These are phyloP conservation scores for Laodelphax striatellus DNA, from an alignment of 1,140 invertebrate genomes.

Conservation along the genomic window DNA sequence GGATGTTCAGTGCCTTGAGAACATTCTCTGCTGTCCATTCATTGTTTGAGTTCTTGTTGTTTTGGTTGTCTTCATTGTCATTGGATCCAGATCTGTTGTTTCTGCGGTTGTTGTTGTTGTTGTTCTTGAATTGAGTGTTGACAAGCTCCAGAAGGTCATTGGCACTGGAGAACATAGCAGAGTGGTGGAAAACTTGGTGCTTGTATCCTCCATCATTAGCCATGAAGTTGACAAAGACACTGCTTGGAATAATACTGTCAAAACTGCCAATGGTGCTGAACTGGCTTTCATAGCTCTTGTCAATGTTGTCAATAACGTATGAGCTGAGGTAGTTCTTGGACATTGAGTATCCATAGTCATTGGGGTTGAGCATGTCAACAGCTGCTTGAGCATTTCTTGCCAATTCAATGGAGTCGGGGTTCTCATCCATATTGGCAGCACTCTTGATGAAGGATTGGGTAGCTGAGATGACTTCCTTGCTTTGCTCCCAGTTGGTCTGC, in stretches of 20 bases:
- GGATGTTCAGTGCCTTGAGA: slow-evolving; percentile 41
- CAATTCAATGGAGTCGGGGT: slow-evolving; percentile 29
- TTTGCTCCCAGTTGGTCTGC: slow-evolving; percentile 48
- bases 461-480: slow-evolving; percentile 24
- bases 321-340: slow-evolving; percentile 34
- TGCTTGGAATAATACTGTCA: slow-evolving; percentile 40
- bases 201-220: slow-evolving; percentile 36
- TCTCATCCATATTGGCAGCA: slow-evolving; percentile 32
- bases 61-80: too few relatives aligned
- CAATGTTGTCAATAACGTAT: slow-evolving; percentile 31
- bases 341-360: slow-evolving; percentile 37
- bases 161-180: background rate
- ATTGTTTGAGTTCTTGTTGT: slow-evolving; percentile 13
- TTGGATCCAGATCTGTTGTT: background rate
- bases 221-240: slow-evolving; percentile 29
- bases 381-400: slow-evolving; percentile 42
- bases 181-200: slow-evolving; percentile 21
- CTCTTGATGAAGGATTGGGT: slow-evolving; percentile 31
- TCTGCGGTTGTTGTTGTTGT: slow-evolving; percentile 11
- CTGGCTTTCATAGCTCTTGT: slow-evolving; percentile 31
- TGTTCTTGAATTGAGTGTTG: slow-evolving; percentile 19
- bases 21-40: slow-evolving; percentile 37
- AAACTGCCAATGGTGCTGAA: slow-evolving; percentile 38
- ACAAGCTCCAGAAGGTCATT: slow-evolving; percentile 14
- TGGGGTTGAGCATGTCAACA: slow-evolving; percentile 38